Conservation (phyloP, 2,888 invertebrate genomes). For the Rhimphoctona megacephalus region DNA sequence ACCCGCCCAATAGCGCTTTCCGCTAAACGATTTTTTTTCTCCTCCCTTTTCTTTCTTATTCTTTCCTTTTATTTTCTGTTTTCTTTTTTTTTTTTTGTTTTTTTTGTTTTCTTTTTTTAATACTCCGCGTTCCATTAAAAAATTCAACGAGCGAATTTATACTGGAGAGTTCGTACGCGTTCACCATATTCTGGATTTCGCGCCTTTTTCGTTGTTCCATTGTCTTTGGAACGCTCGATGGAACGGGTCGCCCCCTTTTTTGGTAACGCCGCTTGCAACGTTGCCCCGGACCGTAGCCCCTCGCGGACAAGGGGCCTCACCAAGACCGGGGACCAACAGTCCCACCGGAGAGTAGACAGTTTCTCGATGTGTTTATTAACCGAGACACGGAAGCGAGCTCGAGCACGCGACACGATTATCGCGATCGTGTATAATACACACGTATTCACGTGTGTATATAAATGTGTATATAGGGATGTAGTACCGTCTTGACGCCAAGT, state of each 20-base stretch:
- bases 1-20: constrained; percentile 53
- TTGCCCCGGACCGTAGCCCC: not conserved
- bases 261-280: constrained; percentile 53
- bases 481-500: constrained; percentile 16
- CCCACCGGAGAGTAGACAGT: constrained; percentile 51
- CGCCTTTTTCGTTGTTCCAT: constrained; percentile 77
- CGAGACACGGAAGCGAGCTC: constrained; percentile 69
- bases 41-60: no score
- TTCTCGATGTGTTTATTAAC: constrained; percentile 70
- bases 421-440: constrained; percentile 66
- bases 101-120: not conserved
- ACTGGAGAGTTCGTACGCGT: constrained; percentile 56
- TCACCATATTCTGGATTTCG: constrained; percentile 77
- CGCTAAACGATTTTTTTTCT: constrained; percentile 37
- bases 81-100: constrained; percentile 1
- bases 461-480: constrained; percentile 22
- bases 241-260: constrained; percentile 62
- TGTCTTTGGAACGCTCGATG: constrained; percentile 57
- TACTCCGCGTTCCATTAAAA: constrained; percentile 41
- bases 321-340: constrained; percentile 16
- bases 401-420: constrained; percentile 71
- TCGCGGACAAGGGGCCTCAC: not conserved
- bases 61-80: not conserved
- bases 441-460: constrained; percentile 37
- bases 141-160: constrained; percentile 62